Conservation (phyloP, 2,113 vertebrate genomes). For the Prietella phreatophila region DNA sequence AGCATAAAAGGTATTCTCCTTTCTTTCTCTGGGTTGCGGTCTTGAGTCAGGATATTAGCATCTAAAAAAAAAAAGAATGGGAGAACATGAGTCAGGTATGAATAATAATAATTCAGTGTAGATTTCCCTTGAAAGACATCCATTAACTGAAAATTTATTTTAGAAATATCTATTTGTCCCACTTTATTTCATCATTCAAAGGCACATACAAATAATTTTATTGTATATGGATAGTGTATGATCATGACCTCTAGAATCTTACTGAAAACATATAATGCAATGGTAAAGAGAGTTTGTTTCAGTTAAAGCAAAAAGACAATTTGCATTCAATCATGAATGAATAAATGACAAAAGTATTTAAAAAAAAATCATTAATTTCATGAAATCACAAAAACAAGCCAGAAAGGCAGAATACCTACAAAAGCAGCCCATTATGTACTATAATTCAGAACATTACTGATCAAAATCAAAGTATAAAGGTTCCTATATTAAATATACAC, state of each 20-base stretch:
- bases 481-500: not conserved
- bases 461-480: not conserved
- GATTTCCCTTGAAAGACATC: not conserved
- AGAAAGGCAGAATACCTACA: not conserved
- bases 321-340: not conserved
- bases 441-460: not conserved
- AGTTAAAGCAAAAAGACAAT: not conserved
- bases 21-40: constrained; percentile 26
- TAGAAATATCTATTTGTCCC: not conserved
- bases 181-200: not conserved
- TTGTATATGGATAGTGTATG: not conserved
- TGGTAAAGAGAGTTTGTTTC: not conserved
- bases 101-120: not conserved
- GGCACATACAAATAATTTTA: not conserved
- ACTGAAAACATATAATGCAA: not conserved
- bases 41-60: constrained; percentile 29
- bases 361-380: not conserved
- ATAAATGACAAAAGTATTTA: not conserved
- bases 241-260: not conserved
- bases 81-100: not conserved
- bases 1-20: constrained; percentile 13
- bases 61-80: constrained; percentile 32
- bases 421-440: not conserved
- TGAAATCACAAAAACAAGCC: not conserved
- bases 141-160: not conserved